A percentile compares a stretch with the other conserved stretches of the same genome.
Evolutionary conservation across 2,113 vertebrate species (phyloP).

Genomic region (Grammomys dolichurus): DNA sequence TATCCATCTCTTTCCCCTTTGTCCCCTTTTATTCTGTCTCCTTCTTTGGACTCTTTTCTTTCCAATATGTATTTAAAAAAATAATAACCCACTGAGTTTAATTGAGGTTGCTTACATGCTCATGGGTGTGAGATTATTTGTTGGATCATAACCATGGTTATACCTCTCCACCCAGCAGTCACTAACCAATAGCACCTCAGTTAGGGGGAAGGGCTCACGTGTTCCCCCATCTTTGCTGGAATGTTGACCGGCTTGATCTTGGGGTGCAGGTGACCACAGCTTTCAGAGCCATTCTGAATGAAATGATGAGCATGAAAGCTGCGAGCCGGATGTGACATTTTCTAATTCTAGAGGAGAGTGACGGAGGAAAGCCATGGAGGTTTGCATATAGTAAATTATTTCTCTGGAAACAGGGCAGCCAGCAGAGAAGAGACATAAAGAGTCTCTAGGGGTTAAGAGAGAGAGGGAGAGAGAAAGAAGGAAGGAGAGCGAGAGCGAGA

Average conservation of each 20-base stretch:
- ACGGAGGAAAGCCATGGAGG: not conserved
- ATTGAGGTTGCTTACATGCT: not conserved
- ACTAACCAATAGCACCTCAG: not conserved
- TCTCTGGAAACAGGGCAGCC: not conserved
- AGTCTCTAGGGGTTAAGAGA: not conserved
- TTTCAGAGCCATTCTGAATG: not conserved
- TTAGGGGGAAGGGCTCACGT: not conserved
- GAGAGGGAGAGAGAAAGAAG: not conserved
- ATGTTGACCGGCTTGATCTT: not conserved
- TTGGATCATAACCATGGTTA: not conserved
- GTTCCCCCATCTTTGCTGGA: not conserved
- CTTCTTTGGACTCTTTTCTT: not conserved
- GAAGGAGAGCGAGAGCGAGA: not conserved
- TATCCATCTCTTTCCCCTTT: not conserved
- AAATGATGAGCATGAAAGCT: not conserved
- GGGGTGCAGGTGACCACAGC: not conserved
- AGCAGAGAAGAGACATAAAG: not conserved
- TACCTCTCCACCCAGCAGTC: not conserved
- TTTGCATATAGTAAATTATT: not conserved
- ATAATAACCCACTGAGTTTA: not conserved
- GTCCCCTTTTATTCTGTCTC: not conserved
- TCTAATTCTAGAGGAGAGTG: not conserved
- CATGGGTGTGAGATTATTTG: not conserved
- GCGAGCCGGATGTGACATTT: not conserved
- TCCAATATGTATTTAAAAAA: not conserved